Evolutionary conservation across 1,140 invertebrate species (phyloP).

Genomic region (Ceratina australensis): DNA sequence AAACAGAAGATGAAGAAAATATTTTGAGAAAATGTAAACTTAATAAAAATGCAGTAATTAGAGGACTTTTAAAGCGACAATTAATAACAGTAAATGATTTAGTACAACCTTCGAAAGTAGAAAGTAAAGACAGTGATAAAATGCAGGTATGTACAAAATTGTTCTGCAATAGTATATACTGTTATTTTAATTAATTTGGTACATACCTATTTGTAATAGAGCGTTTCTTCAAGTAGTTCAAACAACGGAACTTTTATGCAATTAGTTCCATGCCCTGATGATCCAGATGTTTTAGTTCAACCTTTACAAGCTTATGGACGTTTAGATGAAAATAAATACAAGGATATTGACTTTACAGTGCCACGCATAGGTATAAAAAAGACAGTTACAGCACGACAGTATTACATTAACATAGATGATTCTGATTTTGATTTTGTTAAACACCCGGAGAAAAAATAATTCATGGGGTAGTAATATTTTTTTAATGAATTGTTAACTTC

Average conservation of each 20-base stretch:
- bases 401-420: slow-evolving; percentile 10
- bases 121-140: neutral
- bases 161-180: neutral
- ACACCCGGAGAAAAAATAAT: neutral
- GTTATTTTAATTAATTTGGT: neutral
- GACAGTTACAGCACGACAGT: slow-evolving; percentile 17
- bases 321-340: slow-evolving; percentile 32
- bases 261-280: slow-evolving; percentile 36
- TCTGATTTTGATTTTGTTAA: slow-evolving; percentile 42
- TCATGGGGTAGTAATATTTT: neutral
- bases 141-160: slow-evolving; percentile 5
- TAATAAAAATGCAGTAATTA: slow-evolving; percentile 50
- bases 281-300: slow-evolving; percentile 42
- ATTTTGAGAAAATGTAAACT: slow-evolving; percentile 23
- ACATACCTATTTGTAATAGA: slow-evolving; percentile 19
- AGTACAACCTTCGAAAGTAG: neutral
- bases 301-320: slow-evolving; percentile 39
- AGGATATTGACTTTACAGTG: slow-evolving; percentile 40
- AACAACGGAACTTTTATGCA: neutral
- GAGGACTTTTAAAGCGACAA: slow-evolving; percentile 37
- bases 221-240: neutral
- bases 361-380: slow-evolving; percentile 41
- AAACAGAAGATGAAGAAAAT: neutral
- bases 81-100: slow-evolving; percentile 39
- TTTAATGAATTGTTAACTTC: neutral